Evolutionary conservation across 2,113 vertebrate genomes (phyloP), one percentile per base, ranked within the genome.

Genomic region (Conger conger): DNA sequence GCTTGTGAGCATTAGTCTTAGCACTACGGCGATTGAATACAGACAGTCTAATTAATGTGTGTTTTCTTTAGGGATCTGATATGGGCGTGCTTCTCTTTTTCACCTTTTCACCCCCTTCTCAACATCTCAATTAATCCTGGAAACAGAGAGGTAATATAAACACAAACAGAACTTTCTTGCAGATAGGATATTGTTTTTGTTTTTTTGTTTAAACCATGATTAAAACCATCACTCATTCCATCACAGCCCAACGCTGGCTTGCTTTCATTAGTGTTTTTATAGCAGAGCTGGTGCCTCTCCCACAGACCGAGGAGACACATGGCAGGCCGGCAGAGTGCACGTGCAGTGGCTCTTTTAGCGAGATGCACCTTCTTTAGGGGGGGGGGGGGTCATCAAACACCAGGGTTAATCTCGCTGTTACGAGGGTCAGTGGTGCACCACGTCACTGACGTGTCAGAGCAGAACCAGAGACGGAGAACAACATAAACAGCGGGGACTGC

Each of bases 201-300:
- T 57, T 57, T 27, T 60, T 53, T 53, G 7, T 53, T 53, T 7
- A 9, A 53, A 27, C 57, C n/a, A 11, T 45, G 82, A 86, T 80
- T 78, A 68, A 78, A 82, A 88, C 80, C 79, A 76, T 30, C 20
- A 27, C n/a, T 33, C 63, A 2, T 23, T 36, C 45, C 36, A 80
- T 45, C 4, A 50, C 77, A 80, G 80, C 68, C 36, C 1, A 78
- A 50, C 88, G 79, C 36, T n/a, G 17, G 16, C 36, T 86, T 82
- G 80, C 33, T 84, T 80, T 90, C 84, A 87, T 90, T 87, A 86
- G 60, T 79, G 79, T 42, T 88, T 92, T 92, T 85, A 89, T 88
- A 82, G 85, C 16, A 73, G 82, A 38, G 73, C 57, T 87, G 89
- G 86, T 88, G 30, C 1, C 35, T 77, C 89, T 90, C 87, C 87